These are phyloP conservation scores for Montipora capitata DNA, from an alignment of 92 coral and sea anemone species.

Conservation along the genomic window DNA sequence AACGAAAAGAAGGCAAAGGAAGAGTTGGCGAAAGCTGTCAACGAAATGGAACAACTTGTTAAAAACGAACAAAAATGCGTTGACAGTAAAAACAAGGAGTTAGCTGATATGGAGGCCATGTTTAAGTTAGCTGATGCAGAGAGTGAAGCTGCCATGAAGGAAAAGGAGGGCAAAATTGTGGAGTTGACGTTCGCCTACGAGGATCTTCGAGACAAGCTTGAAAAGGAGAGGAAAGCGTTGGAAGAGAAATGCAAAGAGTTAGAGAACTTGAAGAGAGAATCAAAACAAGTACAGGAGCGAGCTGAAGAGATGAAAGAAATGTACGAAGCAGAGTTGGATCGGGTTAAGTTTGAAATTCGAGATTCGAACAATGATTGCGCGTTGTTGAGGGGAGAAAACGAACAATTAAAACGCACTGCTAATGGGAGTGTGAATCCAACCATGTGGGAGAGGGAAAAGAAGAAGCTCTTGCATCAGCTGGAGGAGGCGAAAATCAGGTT, in stretches of 20 bases:
- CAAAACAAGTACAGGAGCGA: constrained; percentile 29
- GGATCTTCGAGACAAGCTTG: constrained; percentile 38
- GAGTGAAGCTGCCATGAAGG: constrained; percentile 44
- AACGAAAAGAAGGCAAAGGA: constrained; percentile 31
- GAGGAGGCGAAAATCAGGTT: constrained; percentile 63
- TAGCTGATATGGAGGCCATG: constrained; percentile 28
- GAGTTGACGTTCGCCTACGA: constrained; percentile 45
- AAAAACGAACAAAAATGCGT: constrained; percentile 45
- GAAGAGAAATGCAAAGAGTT: constrained; percentile 35
- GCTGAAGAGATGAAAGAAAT: constrained; percentile 59
- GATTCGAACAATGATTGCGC: constrained; percentile 80
- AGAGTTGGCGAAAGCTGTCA: constrained; percentile 5
- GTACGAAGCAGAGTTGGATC: constrained; percentile 70
- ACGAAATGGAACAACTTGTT: constrained; percentile 50
- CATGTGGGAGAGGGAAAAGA: constrained; percentile 45
- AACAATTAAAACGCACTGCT: constrained; percentile 32
- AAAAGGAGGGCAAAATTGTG: constrained; percentile 52
- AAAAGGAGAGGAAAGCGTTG: background rate
- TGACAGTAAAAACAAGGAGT: constrained; percentile 42
- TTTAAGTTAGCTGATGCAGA: constrained; percentile 46
- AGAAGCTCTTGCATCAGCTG: constrained; percentile 44
- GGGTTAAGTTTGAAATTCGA: constrained; percentile 72
- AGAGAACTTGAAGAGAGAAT: background rate
- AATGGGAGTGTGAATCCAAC: constrained; percentile 1
- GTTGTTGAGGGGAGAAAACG: constrained; percentile 49